A percentile compares a stretch with the other conserved stretches of the same genome.
Evolutionary conservation across 2,113 vertebrate species (phyloP).

Genomic region (Petromus typicus): DNA sequence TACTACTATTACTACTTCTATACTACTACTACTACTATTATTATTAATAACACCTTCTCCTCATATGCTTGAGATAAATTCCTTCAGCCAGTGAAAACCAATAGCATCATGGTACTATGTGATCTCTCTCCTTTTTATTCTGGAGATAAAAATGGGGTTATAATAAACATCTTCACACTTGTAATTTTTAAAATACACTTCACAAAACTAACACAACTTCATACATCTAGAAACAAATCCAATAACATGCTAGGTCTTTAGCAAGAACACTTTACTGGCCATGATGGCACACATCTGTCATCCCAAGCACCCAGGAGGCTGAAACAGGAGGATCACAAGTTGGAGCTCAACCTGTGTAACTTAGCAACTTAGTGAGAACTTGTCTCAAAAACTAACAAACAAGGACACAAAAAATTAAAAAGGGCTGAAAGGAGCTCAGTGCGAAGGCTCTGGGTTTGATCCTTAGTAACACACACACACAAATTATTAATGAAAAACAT

Average conservation of each 20-base stretch:
- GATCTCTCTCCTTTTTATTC: no score
- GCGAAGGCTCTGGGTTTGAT: neutral
- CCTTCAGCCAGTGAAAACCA: no score
- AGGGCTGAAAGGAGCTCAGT: neutral
- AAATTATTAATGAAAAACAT: slow-evolving; percentile 2
- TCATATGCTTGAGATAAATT: no score
- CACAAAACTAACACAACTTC: slow-evolving; percentile 36
- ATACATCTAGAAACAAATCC: slow-evolving; percentile 24
- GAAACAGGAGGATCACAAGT: neutral
- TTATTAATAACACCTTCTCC: no score
- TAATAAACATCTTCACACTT: slow-evolving; percentile 19
- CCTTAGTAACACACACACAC: neutral
- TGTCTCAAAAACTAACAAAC: neutral
- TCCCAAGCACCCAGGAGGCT: neutral
- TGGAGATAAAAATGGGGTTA: slow-evolving; percentile 41
- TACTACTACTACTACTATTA: neutral
- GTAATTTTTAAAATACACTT: slow-evolving; percentile 39
- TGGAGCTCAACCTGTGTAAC: neutral
- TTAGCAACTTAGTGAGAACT: neutral
- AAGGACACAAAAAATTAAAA: neutral
- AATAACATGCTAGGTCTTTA: slow-evolving; percentile 34
- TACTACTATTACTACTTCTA: neutral
- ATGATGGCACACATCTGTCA: no score
- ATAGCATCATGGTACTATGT: no score
- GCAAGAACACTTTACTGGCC: neutral